Evolutionary conservation across 2,888 invertebrate genomes (phyloP), one percentile per base, ranked within the genome.

Genomic region (Incurvaria masculella): DNA sequence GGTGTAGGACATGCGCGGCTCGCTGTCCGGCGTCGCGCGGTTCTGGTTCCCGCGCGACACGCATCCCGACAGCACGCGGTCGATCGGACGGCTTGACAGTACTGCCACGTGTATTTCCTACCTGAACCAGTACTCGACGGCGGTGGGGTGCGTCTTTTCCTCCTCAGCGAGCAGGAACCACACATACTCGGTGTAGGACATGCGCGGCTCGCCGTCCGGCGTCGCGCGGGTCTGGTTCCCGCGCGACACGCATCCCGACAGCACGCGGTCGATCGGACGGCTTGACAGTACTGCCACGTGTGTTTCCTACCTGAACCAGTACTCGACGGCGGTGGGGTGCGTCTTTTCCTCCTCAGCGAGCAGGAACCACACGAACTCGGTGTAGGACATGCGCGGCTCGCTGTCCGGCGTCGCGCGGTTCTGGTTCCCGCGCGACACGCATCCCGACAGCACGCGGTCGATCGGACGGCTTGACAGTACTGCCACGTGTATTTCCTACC

Each of bases 111-210:
- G n/a, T n/a, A n/a, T n/a, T n/a, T n/a, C n/a, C n/a, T 66, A 86
- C 86, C 90, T 86, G 72, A 93, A 95, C 94, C 94, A 95, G 70
- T 94, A 95, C 65, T 95, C 95, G 50, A 95, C 91, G 51, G 94
- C 93, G 10, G 93, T 96, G 10, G 96, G 94, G 69, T 98, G 94
- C 54, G 89, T 87, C 72, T 99, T 99, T 72, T 99, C 99, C 72
- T 99, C 99, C 68, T 99, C 99, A 33, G 99, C 96, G 6, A 99
- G 81, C 49, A 99, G 81, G 74, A 99, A 99, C 95, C 98, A 98
- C 4, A 99, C 98, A 74, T 99, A 99, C 72, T 99, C 99, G 1
- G 94, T 92, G 71, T 99, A 98, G 40, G 94, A 94, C 94, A 99
- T 97, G 62, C 91, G 87, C 19, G 87, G 85, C 57, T 87, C 86